Percentiles rank a stretch among this genome's conserved stretches.
Conservation (phyloP, 1,140 invertebrate species). For the honey bee (Apis mellifera) region Amel_HAv3.1 CM009934.2:4789001-4789500, state of each 20-base stretch:
- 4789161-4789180: background rate
- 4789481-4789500: slow-evolving; percentile 51
- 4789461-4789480: background rate
- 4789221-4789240: background rate
- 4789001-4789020: background rate
- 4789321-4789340: background rate
- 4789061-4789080: background rate
- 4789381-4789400: no score
- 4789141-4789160: background rate
- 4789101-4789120: background rate
- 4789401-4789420: no score
- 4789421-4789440: background rate
- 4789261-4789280: background rate
- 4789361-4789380: no score
- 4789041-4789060: slow-evolving; percentile 12
- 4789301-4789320: background rate
- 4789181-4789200: background rate
- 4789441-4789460: background rate
- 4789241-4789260: background rate
- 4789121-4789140: background rate
- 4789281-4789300: background rate
- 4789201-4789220: background rate
- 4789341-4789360: background rate
- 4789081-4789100: background rate
- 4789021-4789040: no score